These are phyloP conservation scores for Ataeniobius toweri DNA, from an alignment of 2,797 vertebrate species.

Conservation along the genomic window DNA sequence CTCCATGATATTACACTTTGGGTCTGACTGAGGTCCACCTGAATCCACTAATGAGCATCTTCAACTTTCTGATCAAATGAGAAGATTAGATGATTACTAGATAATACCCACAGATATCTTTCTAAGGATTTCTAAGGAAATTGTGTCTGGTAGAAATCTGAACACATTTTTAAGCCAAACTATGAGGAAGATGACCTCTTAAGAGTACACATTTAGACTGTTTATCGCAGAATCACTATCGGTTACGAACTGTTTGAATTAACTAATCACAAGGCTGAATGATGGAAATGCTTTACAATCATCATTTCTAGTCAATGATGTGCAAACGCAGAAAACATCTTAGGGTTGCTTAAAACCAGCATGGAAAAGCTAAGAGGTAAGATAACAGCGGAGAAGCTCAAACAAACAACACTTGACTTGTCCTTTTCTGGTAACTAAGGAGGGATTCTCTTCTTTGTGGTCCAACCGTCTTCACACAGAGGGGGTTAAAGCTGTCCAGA, in stretches of 20 bases:
- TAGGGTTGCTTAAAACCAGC: conserved; percentile 54
- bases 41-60: conserved; percentile 16
- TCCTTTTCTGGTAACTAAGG: conserved; percentile 43
- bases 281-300: conserved; percentile 34
- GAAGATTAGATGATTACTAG: not conserved
- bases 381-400: conserved; percentile 47
- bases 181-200: conserved; percentile 1
- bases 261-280: conserved; percentile 7
- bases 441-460: conserved; percentile 29
- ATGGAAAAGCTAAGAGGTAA: conserved; percentile 51
- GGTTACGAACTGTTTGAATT: conserved; percentile 1
- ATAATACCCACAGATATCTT: conserved; percentile 20
- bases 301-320: conserved; percentile 59
- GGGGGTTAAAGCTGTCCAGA: conserved; percentile 49
- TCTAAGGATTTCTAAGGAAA: conserved; percentile 14
- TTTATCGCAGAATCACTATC: conserved; percentile 15
- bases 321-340: conserved; percentile 56
- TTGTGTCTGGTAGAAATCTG: conserved; percentile 11
- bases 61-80: conserved; percentile 14
- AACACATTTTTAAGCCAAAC: conserved; percentile 10
- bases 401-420: conserved; percentile 44
- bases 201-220: conserved; percentile 8
- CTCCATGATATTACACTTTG: conserved; percentile 8
- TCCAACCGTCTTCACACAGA: conserved; percentile 34
- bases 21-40: conserved; percentile 7